phyloP scores from a whole-genome alignment of 2,888 invertebrate genomes.

The Luperina testacea region DNA sequence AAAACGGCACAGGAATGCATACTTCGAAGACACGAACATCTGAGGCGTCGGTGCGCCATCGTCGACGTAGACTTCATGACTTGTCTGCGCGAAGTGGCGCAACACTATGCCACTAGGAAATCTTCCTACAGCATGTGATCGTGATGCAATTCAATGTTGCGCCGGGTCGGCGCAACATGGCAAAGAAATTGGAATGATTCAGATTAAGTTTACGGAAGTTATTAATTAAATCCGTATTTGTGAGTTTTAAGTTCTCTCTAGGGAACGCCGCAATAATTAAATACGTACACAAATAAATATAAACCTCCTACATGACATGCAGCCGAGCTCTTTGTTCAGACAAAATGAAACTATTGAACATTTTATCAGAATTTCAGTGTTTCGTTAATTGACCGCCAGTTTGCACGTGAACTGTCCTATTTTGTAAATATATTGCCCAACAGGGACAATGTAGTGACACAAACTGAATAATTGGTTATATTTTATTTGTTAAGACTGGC shows the following conservation, averaged over 20 bases:
- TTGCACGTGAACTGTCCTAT: slow-evolving; percentile 25
- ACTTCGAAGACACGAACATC: no score
- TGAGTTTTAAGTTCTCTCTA: neutral
- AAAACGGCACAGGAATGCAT: no score
- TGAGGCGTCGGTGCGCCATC: no score
- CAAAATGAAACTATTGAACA: slow-evolving; percentile 56
- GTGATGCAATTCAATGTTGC: no score
- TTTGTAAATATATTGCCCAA: slow-evolving; percentile 47
- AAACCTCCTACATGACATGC: slow-evolving; percentile 4
- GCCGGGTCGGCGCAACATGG: no score
- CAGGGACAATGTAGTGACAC: slow-evolving; percentile 35
- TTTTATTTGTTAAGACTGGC: neutral
- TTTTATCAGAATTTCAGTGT: slow-evolving; percentile 33
- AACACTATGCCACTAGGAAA: no score
- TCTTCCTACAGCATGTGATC: no score
- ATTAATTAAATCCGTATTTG: neutral
- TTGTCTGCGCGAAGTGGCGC: no score
- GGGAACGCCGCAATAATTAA: slow-evolving; percentile 13
- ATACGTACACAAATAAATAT: slow-evolving; percentile 12
- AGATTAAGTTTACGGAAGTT: no score
- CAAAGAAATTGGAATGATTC: neutral
- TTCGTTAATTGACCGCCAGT: slow-evolving; percentile 52
- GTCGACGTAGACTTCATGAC: no score
- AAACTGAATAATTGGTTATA: slow-evolving; percentile 28
- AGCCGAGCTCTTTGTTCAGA: slow-evolving; percentile 30